Evolutionary conservation across 2,113 vertebrate genomes (phyloP).

Genomic region (Ursus arctos): DNA sequence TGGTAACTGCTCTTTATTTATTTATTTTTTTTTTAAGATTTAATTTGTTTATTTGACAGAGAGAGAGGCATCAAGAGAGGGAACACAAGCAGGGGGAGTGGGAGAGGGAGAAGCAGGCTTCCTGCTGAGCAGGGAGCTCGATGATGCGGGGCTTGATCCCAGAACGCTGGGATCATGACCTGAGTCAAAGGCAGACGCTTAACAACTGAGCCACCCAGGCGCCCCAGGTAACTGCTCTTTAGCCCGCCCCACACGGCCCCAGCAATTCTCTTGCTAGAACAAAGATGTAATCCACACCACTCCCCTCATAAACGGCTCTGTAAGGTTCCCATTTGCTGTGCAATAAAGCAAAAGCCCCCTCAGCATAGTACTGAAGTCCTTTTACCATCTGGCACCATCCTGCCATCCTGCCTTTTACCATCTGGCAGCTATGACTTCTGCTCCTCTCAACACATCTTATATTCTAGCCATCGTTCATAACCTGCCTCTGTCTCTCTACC

Average conservation of each 20-base stretch:
- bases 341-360: neutral
- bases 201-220: too few relatives aligned
- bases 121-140: too few relatives aligned
- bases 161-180: too few relatives aligned
- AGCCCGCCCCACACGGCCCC: neutral
- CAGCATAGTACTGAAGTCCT: neutral
- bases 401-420: neutral
- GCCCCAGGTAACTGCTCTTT: neutral
- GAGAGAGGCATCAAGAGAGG: too few relatives aligned
- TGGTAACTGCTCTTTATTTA: neutral
- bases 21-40: too few relatives aligned
- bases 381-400: neutral
- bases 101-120: too few relatives aligned
- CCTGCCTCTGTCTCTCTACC: neutral
- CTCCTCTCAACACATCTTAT: neutral
- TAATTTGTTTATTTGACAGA: too few relatives aligned
- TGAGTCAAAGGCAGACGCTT: too few relatives aligned
- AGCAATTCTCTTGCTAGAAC: constrained; percentile 16
- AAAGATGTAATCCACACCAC: neutral
- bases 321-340: neutral
- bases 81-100: too few relatives aligned
- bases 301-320: neutral
- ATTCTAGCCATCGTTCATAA: neutral
- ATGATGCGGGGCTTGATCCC: too few relatives aligned
- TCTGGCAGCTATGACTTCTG: neutral